Evolutionary conservation across 2,888 invertebrate genomes (phyloP), one percentile per base, ranked within the genome.

Genomic region (Cosmopolites sordidus): DNA sequence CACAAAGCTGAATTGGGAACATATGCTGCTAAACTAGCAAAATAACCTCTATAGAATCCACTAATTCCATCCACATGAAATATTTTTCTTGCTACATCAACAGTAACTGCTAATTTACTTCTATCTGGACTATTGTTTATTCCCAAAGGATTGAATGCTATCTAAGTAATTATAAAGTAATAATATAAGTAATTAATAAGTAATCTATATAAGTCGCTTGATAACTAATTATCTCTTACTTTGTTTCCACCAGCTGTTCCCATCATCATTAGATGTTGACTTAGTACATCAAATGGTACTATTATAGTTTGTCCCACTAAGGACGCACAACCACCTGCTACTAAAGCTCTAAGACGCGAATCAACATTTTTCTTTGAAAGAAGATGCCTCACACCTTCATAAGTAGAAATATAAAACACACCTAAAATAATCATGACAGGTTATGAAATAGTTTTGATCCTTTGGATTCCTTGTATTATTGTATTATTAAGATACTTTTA

Each of bases 1-100:
- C 97, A 97, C 41, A 96, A 80, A n/a, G 95, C 96, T 14, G 93
- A 94, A 74, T 94, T 96, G 11, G 97, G 96, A 41, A 95, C 95
- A 72, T 94, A 97, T 0, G 94, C 89, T 62, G 89, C 87, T 9
- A 98, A 75, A 18, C 96, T 96, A 0, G 96, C 93, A 17, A 87
- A 79, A 70, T 96, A 98, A 0, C 97, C 97, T 53, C 95, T 78
- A 73, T 97, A 98, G 74, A 94, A 97, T 0, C 97, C 97, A 51
- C 79, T 71, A 1, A 91, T 70, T 0, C 97, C 96, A 73, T 95
- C 92, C 54, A 82, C 77, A 46, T 79, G 76, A 72, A 94, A 86
- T 61, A 97, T 89, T 50, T 87, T 83, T 48, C 75, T 79, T 0
- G 87, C 83, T 51, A 97, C 87, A 62, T 89, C 87, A 14, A 79